These are phyloP conservation scores for Carterocephalus palaemon DNA, from an alignment of 2,888 invertebrate genomes.

Conservation along the genomic window DNA sequence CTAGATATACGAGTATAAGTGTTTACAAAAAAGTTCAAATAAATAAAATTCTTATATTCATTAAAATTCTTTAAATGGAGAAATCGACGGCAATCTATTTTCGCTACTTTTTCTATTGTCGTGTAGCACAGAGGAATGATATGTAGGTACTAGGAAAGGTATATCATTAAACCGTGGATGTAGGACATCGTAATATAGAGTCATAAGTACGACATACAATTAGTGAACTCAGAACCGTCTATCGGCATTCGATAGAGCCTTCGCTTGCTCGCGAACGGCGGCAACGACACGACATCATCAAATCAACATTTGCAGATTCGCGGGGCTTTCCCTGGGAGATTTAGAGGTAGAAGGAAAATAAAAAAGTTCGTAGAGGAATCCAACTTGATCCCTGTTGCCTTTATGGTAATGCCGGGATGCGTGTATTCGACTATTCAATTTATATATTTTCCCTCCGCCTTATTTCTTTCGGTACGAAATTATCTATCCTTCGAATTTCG, in stretches of 20 bases:
- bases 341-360: slow-evolving; percentile 79
- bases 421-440: slow-evolving; percentile 79
- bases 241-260: neutral
- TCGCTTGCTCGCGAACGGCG: slow-evolving; percentile 23
- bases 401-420: slow-evolving; percentile 78
- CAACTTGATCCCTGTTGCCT: slow-evolving; percentile 77
- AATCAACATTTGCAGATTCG: slow-evolving; percentile 80
- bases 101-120: too few species aligned
- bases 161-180: too few species aligned
- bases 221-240: neutral
- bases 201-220: neutral
- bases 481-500: slow-evolving; percentile 78
- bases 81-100: too few species aligned
- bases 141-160: too few species aligned
- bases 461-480: slow-evolving; percentile 75
- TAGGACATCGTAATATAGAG: too few species aligned
- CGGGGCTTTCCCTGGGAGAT: slow-evolving; percentile 76
- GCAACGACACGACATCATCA: slow-evolving; percentile 63
- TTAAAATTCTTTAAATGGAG: too few species aligned
- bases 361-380: slow-evolving; percentile 79
- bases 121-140: too few species aligned
- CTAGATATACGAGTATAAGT: too few species aligned
- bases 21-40: too few species aligned
- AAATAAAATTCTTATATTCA: too few species aligned
- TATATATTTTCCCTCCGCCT: slow-evolving; percentile 76